Base-by-base conservation (phyloP, 2,797 vertebrate species). In the Rhinichthys osculus region DNA sequence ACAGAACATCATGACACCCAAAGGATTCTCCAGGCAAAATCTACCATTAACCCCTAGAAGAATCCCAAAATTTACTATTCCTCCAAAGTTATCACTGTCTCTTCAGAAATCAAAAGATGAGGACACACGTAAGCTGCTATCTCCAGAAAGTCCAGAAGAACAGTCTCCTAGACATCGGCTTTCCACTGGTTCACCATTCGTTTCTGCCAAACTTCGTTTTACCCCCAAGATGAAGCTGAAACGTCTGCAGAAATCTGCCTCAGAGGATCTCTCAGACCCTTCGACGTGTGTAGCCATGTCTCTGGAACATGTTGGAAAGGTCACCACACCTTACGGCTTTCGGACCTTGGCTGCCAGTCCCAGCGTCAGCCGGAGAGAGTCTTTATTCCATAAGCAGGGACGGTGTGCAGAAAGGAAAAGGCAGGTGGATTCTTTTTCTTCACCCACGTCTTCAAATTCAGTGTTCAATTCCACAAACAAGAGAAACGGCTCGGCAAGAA, bases 321-420 rank as follows among this genome's bases (percentile, higher is more conserved):
- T 94, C 81, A 92, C 90, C 21, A 94, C 94, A 0, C 90, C 95
- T 0, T 94, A 94, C 2, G 94, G 95, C 0, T 95, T 96, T 87
- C 21, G 89, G 0, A 92, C 92, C 9, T 82, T 96, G 27, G 92
- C 93, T 0, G 87, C 88, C 14, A 95, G 92, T 57, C 95, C 95
- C 0, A 89, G 85, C 71, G 93, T 93, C 0, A 87, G 64, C 13
- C 90, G 93, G 1, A 85, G 95, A 21, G 95, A 95, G 84, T 95
- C 95, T 0, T 85, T 95, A 17, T 96, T 95, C 70, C 94, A 94
- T 59, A 83, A 84, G 23, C 16, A 21, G 14, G 23, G 66, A 80
- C 82, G 16, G 8, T 16, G 47, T 40, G 17, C 9, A 54, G 78
- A 57, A 52, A 73, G 11, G 11, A 54, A 33, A 14, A 38, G 0